Evolutionary conservation across 1,140 invertebrate species (phyloP).

Genomic region (Drosophila ercepeae): DNA sequence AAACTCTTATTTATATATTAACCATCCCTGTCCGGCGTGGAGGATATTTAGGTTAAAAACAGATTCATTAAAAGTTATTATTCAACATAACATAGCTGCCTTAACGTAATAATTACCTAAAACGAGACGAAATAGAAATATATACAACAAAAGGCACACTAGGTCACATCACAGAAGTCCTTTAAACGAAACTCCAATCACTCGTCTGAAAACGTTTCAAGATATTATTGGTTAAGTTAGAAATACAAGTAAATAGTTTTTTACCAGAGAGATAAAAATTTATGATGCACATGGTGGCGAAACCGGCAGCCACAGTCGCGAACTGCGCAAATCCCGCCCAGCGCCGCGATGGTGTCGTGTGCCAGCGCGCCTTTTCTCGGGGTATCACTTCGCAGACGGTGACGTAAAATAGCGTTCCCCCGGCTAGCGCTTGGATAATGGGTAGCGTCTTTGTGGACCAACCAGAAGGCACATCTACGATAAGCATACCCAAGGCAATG

Average conservation of each 20-base stretch:
- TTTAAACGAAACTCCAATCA: slow-evolving; percentile 3
- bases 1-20: slow-evolving; percentile 12
- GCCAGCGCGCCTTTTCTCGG: slow-evolving; percentile 89
- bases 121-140: neutral
- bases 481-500: slow-evolving; percentile 87
- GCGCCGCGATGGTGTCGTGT: slow-evolving; percentile 84
- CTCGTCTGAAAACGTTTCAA: slow-evolving; percentile 38
- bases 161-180: slow-evolving; percentile 22
- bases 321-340: slow-evolving; percentile 87
- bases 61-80: slow-evolving; percentile 11
- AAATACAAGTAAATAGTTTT: too few species aligned
- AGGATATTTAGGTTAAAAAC: slow-evolving; percentile 1
- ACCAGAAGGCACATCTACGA: slow-evolving; percentile 84
- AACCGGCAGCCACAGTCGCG: slow-evolving; percentile 85
- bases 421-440: slow-evolving; percentile 90
- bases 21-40: neutral
- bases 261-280: slow-evolving; percentile 85
- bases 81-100: slow-evolving; percentile 27
- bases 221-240: neutral
- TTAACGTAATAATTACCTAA: slow-evolving; percentile 4
- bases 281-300: slow-evolving; percentile 86
- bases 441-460: slow-evolving; percentile 85
- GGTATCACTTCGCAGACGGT: slow-evolving; percentile 96
- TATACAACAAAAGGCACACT: slow-evolving; percentile 18
- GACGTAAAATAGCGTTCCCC: slow-evolving; percentile 95